These are phyloP conservation scores for Polia nebulosa DNA, from an alignment of 2,888 invertebrate species.

Conservation along the genomic window DNA sequence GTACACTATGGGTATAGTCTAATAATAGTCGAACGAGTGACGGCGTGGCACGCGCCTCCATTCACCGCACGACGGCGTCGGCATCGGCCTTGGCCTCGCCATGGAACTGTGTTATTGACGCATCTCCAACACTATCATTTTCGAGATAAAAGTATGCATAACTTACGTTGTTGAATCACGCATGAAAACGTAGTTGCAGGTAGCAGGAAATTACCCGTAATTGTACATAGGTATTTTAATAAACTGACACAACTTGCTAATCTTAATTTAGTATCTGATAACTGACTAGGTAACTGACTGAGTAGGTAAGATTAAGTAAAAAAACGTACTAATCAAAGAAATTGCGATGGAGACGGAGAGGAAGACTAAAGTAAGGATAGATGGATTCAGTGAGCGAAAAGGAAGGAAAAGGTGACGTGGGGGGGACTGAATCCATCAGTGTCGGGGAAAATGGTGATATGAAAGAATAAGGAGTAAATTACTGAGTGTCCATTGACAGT, in stretches of 20 bases:
- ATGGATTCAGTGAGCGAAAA: not conserved
- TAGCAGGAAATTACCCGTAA: too few species aligned
- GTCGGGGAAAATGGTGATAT: not conserved
- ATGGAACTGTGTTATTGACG: slow-evolving; percentile 81
- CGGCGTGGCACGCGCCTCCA: slow-evolving; percentile 83
- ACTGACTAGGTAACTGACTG: not conserved
- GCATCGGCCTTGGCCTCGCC: slow-evolving; percentile 82
- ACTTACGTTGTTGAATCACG: slow-evolving; percentile 20
- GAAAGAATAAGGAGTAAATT: not conserved
- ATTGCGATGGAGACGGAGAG: not conserved
- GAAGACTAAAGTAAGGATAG: not conserved
- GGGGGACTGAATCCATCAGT: too few species aligned
- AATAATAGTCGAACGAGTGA: slow-evolving; percentile 81
- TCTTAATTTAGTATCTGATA: not conserved
- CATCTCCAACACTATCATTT: slow-evolving; percentile 70
- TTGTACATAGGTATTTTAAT: not conserved
- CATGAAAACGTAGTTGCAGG: slow-evolving; percentile 12
- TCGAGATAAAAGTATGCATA: slow-evolving; percentile 54
- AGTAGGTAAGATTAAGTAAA: not conserved
- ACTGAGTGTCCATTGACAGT: not conserved
- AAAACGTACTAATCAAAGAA: not conserved
- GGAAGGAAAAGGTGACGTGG: too few species aligned
- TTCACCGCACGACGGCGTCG: slow-evolving; percentile 78
- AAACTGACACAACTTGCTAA: not conserved
- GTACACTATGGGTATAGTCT: slow-evolving; percentile 76